Evolutionary conservation across 2,797 vertebrate genomes (phyloP).

Genomic region (Ctenopoma multispine): DNA sequence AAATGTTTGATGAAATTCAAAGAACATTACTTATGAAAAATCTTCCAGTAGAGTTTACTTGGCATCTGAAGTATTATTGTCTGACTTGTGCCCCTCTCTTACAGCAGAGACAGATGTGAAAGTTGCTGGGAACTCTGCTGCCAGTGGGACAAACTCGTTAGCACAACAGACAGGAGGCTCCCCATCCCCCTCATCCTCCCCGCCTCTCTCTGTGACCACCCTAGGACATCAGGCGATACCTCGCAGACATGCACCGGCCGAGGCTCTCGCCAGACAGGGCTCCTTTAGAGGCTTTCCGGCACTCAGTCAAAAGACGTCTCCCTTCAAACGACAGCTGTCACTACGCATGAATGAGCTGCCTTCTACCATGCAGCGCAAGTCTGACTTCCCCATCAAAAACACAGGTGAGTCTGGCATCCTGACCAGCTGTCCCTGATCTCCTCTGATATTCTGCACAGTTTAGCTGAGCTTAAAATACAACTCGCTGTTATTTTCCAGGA

Average conservation of each 20-base stretch:
- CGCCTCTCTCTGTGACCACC: slow-evolving; percentile 82
- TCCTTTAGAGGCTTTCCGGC: slow-evolving; percentile 97
- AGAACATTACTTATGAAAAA: too few relatives aligned
- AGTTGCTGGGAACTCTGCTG: slow-evolving; percentile 71
- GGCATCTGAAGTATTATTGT: not conserved
- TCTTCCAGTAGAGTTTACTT: not conserved
- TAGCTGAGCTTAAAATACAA: not conserved
- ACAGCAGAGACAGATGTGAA: slow-evolving; percentile 88
- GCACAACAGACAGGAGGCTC: slow-evolving; percentile 60
- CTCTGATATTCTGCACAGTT: not conserved
- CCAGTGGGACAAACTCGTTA: slow-evolving; percentile 58
- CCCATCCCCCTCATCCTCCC: slow-evolving; percentile 90
- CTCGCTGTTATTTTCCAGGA: not conserved
- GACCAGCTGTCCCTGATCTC: not conserved
- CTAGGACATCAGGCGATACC: slow-evolving; percentile 91
- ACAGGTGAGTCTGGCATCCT: slow-evolving; percentile 83
- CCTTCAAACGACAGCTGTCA: slow-evolving; percentile 96
- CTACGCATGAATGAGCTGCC: slow-evolving; percentile 97
- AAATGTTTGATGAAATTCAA: too few relatives aligned
- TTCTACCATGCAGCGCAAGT: slow-evolving; percentile 96
- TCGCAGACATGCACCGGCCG: slow-evolving; percentile 93
- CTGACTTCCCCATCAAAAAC: slow-evolving; percentile 95
- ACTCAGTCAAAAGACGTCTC: slow-evolving; percentile 97
- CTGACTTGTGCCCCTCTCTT: not conserved
- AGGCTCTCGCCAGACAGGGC: slow-evolving; percentile 94